A percentile compares a stretch with the other conserved stretches of the same genome.
Evolutionary conservation across 2,888 invertebrate species (phyloP).

Genomic region (Lamellibrachia columna): DNA sequence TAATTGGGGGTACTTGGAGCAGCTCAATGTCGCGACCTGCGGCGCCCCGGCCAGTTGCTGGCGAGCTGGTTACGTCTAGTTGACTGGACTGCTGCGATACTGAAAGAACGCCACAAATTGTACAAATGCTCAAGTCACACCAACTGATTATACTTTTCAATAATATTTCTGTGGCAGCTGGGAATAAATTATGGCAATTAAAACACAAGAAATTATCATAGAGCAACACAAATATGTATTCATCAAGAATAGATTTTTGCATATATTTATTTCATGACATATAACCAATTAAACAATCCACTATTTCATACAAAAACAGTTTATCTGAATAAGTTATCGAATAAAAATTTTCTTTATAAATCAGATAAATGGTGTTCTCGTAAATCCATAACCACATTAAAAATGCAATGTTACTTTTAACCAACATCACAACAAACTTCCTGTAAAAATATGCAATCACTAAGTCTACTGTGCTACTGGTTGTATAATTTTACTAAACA

Average conservation of each 20-base stretch:
- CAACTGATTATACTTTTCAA: background rate
- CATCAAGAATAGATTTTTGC: background rate
- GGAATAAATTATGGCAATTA: background rate
- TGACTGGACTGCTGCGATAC: background rate
- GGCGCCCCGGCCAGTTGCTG: background rate
- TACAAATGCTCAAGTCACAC: background rate
- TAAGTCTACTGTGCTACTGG: background rate
- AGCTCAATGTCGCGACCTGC: background rate
- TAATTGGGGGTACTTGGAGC: background rate
- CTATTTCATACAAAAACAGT: background rate
- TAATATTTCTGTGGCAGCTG: background rate
- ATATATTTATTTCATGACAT: too few relatives aligned
- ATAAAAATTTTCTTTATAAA: background rate
- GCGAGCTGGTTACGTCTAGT: background rate
- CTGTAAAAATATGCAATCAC: background rate
- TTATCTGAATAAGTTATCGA: background rate
- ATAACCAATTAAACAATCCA: background rate
- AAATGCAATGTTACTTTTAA: background rate
- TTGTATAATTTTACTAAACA: background rate
- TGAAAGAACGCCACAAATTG: background rate
- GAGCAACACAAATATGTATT: background rate
- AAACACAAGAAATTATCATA: background rate
- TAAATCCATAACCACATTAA: background rate
- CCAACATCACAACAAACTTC: background rate
- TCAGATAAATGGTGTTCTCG: background rate